phyloP scores from a whole-genome alignment of 1,140 invertebrate genomes.

The Dufourea novaeangliae region DNA sequence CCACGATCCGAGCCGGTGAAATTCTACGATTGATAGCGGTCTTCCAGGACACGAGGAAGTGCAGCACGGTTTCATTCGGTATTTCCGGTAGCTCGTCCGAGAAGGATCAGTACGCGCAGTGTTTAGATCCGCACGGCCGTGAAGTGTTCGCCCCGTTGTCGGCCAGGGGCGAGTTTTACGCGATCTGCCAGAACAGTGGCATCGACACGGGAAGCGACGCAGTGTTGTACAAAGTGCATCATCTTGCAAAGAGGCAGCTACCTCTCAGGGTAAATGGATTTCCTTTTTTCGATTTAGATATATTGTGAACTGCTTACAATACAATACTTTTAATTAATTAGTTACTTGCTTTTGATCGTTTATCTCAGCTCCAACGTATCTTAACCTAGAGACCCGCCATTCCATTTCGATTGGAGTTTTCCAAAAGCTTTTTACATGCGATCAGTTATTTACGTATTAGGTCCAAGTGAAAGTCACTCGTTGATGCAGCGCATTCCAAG shows the following conservation, averaged over 20 bases:
- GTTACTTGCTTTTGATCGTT: too few relatives aligned
- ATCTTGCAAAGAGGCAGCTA: slow-evolving; percentile 74
- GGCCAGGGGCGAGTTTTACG: slow-evolving; percentile 78
- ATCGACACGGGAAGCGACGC: slow-evolving; percentile 73
- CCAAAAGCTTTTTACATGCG: too few relatives aligned
- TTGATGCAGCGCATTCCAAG: too few relatives aligned
- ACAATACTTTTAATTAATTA: too few relatives aligned
- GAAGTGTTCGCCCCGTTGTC: slow-evolving; percentile 78
- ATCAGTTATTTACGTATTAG: too few relatives aligned
- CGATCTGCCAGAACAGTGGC: slow-evolving; percentile 75
- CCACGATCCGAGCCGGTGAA: slow-evolving; percentile 79
- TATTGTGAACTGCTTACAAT: not conserved
- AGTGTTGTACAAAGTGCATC: slow-evolving; percentile 78
- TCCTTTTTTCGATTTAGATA: not conserved
- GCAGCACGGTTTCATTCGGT: slow-evolving; percentile 76
- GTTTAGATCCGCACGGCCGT: slow-evolving; percentile 77
- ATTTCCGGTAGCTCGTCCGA: slow-evolving; percentile 75
- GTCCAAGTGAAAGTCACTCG: too few relatives aligned
- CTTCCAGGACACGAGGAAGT: slow-evolving; percentile 80
- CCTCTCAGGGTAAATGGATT: slow-evolving; percentile 72
- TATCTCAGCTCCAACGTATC: too few relatives aligned
- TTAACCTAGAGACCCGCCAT: too few relatives aligned
- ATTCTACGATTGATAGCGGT: slow-evolving; percentile 80
- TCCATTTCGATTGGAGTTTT: too few relatives aligned
- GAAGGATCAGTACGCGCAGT: slow-evolving; percentile 81